Evolutionary conservation across 2,797 vertebrate genomes (phyloP).

Genomic region (Lepilemur septentrionalis): DNA sequence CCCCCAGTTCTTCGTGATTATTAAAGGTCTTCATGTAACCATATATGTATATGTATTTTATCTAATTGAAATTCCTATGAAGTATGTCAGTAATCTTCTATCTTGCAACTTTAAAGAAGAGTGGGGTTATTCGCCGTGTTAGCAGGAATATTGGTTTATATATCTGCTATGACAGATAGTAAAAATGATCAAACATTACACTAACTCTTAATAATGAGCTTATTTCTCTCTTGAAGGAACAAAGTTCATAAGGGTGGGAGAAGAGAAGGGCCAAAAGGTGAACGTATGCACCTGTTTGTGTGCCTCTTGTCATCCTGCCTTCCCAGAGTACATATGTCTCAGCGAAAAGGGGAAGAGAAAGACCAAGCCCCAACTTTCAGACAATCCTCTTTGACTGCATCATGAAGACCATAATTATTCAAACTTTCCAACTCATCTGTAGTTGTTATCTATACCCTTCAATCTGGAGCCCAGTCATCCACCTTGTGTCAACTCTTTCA

Average conservation of each 20-base stretch:
- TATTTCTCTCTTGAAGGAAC: conserved; percentile 2
- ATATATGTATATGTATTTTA: background rate
- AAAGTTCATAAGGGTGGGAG: background rate
- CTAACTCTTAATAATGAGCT: conserved; percentile 16
- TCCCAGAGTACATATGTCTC: background rate
- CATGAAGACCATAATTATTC: background rate
- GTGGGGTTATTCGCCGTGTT: background rate
- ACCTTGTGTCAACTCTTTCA: background rate
- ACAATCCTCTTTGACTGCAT: background rate
- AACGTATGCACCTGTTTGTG: background rate
- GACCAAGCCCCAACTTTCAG: background rate
- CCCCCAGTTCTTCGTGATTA: background rate
- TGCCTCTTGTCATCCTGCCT: background rate
- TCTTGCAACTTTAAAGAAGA: background rate
- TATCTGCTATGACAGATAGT: background rate
- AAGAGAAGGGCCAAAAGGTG: background rate
- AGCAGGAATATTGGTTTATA: background rate
- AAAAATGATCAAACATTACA: background rate
- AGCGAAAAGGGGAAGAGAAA: background rate
- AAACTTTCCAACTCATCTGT: background rate
- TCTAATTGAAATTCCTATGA: background rate
- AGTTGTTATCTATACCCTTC: background rate
- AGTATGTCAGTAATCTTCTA: background rate
- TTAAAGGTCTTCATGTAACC: background rate
- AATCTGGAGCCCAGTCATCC: background rate